Conservation (phyloP, 2,888 invertebrate species). For the Calameuta idolon region DNA sequence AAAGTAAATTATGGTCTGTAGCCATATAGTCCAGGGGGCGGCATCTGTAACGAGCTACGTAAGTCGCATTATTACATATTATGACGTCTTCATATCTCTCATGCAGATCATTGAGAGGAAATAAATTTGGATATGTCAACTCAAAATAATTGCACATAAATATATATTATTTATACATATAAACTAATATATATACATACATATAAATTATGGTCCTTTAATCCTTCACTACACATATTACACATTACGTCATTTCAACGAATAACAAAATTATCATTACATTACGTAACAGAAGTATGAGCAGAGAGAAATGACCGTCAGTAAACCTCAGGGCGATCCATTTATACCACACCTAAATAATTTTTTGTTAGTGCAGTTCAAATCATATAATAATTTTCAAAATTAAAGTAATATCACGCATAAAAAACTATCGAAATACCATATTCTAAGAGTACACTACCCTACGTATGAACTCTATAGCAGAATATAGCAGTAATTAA, state of each 20-base stretch:
- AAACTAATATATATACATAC: background rate
- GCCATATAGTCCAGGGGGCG: too few relatives aligned
- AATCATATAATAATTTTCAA: background rate
- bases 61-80: too few relatives aligned
- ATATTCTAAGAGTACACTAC: background rate
- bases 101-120: background rate
- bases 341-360: background rate
- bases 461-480: background rate
- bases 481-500: background rate
- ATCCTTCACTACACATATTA: slow-evolving; percentile 5
- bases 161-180: background rate
- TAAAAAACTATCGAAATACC: background rate
- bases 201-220: background rate
- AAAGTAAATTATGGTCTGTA: too few relatives aligned
- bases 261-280: background rate
- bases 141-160: background rate
- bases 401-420: background rate
- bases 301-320: background rate
- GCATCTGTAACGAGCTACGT: too few relatives aligned
- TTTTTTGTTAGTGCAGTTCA: background rate
- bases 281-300: background rate
- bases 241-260: slow-evolving; percentile 3
- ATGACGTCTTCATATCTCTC: too few relatives aligned
- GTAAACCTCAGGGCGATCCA: background rate
- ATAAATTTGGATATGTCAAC: background rate